Evolutionary conservation across 2,888 invertebrate species (phyloP), one percentile per base, ranked within the genome.

Genomic region (Philereme vetulata): DNA sequence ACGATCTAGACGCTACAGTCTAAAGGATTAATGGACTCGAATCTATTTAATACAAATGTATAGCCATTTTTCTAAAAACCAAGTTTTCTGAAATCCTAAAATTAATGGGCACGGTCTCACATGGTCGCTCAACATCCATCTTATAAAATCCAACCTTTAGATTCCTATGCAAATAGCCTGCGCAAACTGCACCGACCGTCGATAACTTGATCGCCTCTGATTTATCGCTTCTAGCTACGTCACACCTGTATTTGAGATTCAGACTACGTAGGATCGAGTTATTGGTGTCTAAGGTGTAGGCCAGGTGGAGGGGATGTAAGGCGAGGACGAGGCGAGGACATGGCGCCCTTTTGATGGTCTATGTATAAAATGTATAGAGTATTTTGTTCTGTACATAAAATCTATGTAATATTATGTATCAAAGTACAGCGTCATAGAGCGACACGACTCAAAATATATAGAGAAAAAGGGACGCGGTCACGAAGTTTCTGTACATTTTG

Each of bases 171-270:
- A 70, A 70, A 70, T 67, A 63, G 42, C 60, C 51, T 40, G 43
- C 38, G 60, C 60, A 60, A 56, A 48, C 43, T 52, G 52, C 33
- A 47, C 40, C 46, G 42, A 36, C 60, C 72, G 82, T 84, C 83
- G 76, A 82, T 84, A 83, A 81, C 81, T 83, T 78, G 72, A 77
- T 79, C 74, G 75, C 73, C 68, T 78, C 77, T 86, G 86, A 88
- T 86, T 85, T 87, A 84, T 82, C 72, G 45, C 21, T 42, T 34
- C 46, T 4, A 49, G 67, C 71, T 44, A 6, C 36, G 72, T 71
- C 69, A 60, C 80, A 82, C 83, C 83, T 88, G 81, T 68, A 80
- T 75, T 82, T 76, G 75, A 75, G 73, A 82, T 83, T 85, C 83
- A 72, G 66, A 76, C 79, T 76, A 66, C 66, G 70, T 80, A 72